Evolutionary conservation across 2,113 vertebrate genomes (phyloP).

Genomic region (Perca flavescens): DNA sequence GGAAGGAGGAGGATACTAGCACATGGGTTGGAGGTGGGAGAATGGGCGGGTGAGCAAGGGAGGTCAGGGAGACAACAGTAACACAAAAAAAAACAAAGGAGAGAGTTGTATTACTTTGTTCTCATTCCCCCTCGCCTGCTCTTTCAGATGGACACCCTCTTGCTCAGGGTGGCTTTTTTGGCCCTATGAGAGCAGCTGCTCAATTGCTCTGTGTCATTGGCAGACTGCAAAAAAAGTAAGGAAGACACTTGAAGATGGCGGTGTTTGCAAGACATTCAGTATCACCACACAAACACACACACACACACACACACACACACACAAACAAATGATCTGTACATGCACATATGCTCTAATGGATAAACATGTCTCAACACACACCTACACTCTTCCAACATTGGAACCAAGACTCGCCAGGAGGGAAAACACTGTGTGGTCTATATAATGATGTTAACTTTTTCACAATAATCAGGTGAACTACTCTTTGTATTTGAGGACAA

Average conservation of each 20-base stretch:
- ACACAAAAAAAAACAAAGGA: constrained; percentile 50
- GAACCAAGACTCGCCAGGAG: constrained; percentile 48
- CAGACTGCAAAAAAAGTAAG: constrained; percentile 79
- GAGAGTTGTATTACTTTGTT: constrained; percentile 74
- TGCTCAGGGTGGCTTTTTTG: constrained; percentile 64
- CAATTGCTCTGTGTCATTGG: constrained; percentile 71
- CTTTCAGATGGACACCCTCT: constrained; percentile 68
- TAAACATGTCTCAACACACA: constrained; percentile 47
- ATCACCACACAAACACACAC: constrained; percentile 18
- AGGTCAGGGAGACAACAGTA: constrained; percentile 60
- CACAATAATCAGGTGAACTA: constrained; percentile 28
- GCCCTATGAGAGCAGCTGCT: constrained; percentile 73
- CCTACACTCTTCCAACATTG: constrained; percentile 34
- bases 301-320: constrained; percentile 35
- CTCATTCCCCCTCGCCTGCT: constrained; percentile 72
- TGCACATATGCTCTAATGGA: constrained; percentile 37
- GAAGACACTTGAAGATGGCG: constrained; percentile 72
- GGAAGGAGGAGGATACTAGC: constrained; percentile 50
- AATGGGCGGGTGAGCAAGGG: constrained; percentile 60
- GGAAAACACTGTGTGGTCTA: constrained; percentile 25
- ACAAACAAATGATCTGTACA: constrained; percentile 32
- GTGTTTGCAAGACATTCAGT: constrained; percentile 47
- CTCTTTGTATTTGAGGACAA: not conserved
- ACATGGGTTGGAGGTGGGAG: constrained; percentile 60
- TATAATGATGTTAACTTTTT: constrained; percentile 1